Conservation (phyloP, 2,113 vertebrate genomes). For the Aspidoscelis tigris region DNA sequence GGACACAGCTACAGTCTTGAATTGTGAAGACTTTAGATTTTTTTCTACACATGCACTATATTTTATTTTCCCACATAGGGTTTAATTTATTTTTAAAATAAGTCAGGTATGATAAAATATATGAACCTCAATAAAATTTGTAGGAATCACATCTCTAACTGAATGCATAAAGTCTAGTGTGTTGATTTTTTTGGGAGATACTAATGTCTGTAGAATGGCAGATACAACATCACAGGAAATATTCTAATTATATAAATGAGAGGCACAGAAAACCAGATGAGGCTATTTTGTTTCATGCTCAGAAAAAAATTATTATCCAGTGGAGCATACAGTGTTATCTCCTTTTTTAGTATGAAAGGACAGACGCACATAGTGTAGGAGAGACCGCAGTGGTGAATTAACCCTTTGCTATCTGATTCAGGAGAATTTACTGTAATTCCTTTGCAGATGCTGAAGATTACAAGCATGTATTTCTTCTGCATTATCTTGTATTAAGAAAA, state of each 20-base stretch:
- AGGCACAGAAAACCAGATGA: background rate
- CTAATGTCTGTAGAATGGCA: background rate
- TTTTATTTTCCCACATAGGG: background rate
- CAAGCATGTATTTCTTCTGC: background rate
- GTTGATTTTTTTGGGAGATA: background rate
- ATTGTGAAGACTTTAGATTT: background rate
- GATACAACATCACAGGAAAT: background rate
- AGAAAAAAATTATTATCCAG: background rate
- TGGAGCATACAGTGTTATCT: background rate
- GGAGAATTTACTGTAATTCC: background rate
- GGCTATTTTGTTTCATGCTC: background rate
- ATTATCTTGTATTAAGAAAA: background rate
- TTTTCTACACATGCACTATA: background rate
- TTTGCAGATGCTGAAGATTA: background rate
- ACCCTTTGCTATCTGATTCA: background rate
- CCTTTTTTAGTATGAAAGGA: background rate
- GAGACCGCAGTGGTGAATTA: background rate
- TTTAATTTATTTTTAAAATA: background rate
- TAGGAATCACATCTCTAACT: background rate
- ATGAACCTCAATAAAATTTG: background rate
- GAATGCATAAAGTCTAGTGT: background rate
- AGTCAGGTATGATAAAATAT: background rate
- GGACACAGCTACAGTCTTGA: background rate
- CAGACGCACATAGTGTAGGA: background rate
- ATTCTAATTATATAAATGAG: constrained; percentile 2